phyloP scores from a whole-genome alignment of 2,113 vertebrate species.

The Dinomys branickii region DNA sequence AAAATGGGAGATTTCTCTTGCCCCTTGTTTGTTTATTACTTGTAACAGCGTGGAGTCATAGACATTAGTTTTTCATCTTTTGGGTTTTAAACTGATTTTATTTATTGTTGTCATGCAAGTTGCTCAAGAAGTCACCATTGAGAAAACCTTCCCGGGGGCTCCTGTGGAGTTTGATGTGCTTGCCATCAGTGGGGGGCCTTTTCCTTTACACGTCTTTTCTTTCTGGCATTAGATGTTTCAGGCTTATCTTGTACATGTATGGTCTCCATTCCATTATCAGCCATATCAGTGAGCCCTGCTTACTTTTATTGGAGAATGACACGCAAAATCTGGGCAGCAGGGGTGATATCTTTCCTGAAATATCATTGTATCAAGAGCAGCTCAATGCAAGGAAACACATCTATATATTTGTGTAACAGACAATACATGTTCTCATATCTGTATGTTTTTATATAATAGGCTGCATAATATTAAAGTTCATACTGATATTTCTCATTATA shows the following conservation, averaged over 20 bases:
- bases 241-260: background rate
- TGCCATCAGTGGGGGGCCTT: background rate
- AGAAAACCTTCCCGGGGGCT: background rate
- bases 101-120: background rate
- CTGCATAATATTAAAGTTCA: background rate
- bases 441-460: background rate
- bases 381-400: background rate
- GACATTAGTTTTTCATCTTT: background rate
- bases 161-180: background rate
- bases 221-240: background rate
- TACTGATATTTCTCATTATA: background rate
- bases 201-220: background rate
- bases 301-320: background rate
- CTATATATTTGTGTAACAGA: background rate
- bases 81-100: background rate
- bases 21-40: background rate
- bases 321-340: background rate
- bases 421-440: background rate
- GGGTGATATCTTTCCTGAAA: background rate
- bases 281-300: background rate
- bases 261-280: background rate
- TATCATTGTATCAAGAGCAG: background rate
- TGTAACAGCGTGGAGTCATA: background rate
- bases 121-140: background rate
- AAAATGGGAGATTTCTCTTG: background rate